Conservation (phyloP, 2,797 vertebrate genomes). For the Lateolabrax maculatus region DNA sequence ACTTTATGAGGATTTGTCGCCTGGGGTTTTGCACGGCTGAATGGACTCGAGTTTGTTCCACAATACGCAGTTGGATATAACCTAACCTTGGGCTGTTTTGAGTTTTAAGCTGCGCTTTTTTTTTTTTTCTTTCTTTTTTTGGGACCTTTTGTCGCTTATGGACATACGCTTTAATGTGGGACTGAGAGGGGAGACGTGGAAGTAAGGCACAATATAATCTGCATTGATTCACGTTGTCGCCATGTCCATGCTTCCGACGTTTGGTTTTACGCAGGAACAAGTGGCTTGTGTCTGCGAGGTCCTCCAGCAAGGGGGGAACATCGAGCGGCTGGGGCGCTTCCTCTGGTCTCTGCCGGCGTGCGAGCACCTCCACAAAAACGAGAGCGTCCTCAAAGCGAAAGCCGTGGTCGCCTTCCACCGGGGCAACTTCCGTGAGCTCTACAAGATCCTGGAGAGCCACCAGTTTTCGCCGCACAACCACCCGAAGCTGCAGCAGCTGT, state of each 20-base stretch:
- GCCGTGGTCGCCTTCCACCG: constrained; percentile 95
- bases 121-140: too few relatives aligned
- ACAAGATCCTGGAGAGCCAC: constrained; percentile 96
- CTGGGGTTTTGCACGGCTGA: constrained; percentile 74
- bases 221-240: constrained; percentile 79
- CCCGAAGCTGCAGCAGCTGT: constrained; percentile 94
- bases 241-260: constrained; percentile 99
- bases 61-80: constrained; percentile 73
- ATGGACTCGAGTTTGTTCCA: constrained; percentile 76
- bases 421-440: constrained; percentile 95
- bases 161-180: constrained; percentile 81
- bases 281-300: constrained; percentile 97
- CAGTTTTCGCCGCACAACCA: constrained; percentile 97
- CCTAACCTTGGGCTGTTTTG: constrained; percentile 55
- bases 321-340: constrained; percentile 96
- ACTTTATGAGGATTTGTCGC: constrained; percentile 81
- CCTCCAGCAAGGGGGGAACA: constrained; percentile 97
- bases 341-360: constrained; percentile 98
- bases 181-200: constrained; percentile 72
- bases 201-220: constrained; percentile 73
- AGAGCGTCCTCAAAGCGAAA: constrained; percentile 97
- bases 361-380: constrained; percentile 98
- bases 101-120: constrained; percentile 48
- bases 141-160: constrained; percentile 68
- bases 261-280: constrained; percentile 99